phyloP scores from a whole-genome alignment of 2,113 vertebrate species.

The Stegastes partitus region DNA sequence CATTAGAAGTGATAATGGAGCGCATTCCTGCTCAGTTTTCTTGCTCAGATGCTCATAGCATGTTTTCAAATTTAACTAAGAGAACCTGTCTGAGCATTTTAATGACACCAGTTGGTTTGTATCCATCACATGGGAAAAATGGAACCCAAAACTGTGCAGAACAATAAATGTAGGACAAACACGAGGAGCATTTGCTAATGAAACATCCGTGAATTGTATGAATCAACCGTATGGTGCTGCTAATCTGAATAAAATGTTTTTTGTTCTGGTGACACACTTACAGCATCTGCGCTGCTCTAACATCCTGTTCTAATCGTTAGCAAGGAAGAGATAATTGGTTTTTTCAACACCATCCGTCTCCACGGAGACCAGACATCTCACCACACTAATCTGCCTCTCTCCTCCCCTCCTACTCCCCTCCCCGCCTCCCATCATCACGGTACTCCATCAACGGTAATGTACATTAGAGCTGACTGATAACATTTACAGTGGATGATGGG shows the following conservation, averaged over 20 bases:
- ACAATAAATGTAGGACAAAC: conserved; percentile 41
- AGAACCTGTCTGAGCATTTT: conserved; percentile 31
- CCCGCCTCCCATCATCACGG: conserved; percentile 56
- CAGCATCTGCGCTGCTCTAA: conserved; percentile 62
- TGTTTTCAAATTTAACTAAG: not conserved
- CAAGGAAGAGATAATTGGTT: conserved; percentile 78
- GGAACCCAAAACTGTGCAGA: conserved; percentile 25
- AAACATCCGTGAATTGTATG: conserved; percentile 62
- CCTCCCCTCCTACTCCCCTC: conserved; percentile 26
- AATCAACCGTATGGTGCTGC: conserved; percentile 50
- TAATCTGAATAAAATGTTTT: conserved; percentile 64
- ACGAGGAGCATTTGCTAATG: conserved; percentile 44
- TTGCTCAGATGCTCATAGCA: not conserved
- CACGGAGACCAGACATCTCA: conserved; percentile 80
- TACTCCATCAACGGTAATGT: conserved; percentile 69
- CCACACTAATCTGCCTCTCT: conserved; percentile 62
- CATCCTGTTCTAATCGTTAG: conserved; percentile 75
- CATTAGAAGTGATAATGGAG: conserved; percentile 21
- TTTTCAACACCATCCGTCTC: conserved; percentile 78
- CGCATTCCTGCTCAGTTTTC: not conserved
- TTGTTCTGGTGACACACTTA: conserved; percentile 71
- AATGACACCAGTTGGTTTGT: conserved; percentile 44
- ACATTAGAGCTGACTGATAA: conserved; percentile 67
- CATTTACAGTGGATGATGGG: conserved; percentile 52
- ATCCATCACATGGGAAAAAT: conserved; percentile 46